These are phyloP conservation scores for Acestrorhynchus altus DNA, from an alignment of 2,797 vertebrate species.

Conservation along the genomic window DNA sequence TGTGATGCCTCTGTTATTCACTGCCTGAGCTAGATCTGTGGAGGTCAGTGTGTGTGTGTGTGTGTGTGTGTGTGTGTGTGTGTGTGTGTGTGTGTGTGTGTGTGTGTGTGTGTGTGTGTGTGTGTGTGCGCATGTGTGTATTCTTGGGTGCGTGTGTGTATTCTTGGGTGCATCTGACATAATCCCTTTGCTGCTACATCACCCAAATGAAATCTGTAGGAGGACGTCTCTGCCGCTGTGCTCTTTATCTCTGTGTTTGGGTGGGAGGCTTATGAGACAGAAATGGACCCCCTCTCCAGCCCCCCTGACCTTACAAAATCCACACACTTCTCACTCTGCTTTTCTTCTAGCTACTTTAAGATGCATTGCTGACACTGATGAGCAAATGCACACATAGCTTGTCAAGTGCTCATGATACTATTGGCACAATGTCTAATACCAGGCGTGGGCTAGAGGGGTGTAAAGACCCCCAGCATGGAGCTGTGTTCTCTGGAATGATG, in stretches of 20 bases:
- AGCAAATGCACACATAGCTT: too few species aligned
- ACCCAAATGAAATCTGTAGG: constrained; percentile 48
- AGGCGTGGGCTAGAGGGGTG: too few species aligned
- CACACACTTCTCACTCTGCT: not conserved
- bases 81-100: constrained; percentile 11
- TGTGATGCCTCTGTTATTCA: constrained; percentile 39
- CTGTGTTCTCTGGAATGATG: too few species aligned
- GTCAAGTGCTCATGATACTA: too few species aligned
- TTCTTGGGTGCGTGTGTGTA: constrained; percentile 4
- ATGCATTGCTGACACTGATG: too few species aligned
- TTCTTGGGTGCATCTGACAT: constrained; percentile 37
- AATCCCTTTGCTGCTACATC: constrained; percentile 26
- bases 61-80: constrained; percentile 11
- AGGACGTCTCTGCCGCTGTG: constrained; percentile 40
- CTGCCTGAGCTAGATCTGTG: constrained; percentile 44
- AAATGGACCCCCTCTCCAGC: not conserved
- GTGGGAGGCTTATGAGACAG: constrained; percentile 34
- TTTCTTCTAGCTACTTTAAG: not conserved
- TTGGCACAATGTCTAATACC: too few species aligned
- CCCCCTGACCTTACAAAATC: not conserved
- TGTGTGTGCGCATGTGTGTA: not conserved
- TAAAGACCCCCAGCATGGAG: too few species aligned
- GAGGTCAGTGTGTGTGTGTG: constrained; percentile 41
- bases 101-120: constrained; percentile 21
- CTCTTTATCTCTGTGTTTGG: constrained; percentile 21